phyloP scores from a whole-genome alignment of 1,140 invertebrate genomes.

The Drosophila simulans region DNA sequence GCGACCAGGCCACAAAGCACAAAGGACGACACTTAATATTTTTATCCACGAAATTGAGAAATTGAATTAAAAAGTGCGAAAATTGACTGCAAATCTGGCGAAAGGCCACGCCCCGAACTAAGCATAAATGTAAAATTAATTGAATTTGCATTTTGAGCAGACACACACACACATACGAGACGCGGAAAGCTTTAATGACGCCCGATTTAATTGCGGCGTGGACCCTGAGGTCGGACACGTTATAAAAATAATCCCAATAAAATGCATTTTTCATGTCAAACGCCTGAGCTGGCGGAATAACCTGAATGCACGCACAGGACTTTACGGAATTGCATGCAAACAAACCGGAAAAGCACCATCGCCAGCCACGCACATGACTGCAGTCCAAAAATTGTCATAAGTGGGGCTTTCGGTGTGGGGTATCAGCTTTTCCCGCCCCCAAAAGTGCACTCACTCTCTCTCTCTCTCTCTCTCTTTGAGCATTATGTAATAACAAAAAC shows the following conservation, averaged over 20 bases:
- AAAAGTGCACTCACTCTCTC: conserved; percentile 13
- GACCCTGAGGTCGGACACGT: conserved; percentile 37
- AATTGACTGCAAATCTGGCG: conserved; percentile 52
- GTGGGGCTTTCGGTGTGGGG: not conserved
- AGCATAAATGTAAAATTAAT: conserved; percentile 79
- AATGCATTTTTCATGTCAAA: conserved; percentile 84
- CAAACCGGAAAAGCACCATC: conserved; percentile 55
- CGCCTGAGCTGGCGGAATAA: conserved; percentile 80
- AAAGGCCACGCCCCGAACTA: conserved; percentile 36
- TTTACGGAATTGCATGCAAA: conserved; percentile 80
- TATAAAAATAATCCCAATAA: conserved; percentile 84
- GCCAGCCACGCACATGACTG: conserved; percentile 35
- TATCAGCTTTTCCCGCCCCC: not conserved
- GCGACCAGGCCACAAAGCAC: conserved; percentile 56
- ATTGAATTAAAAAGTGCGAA: conserved; percentile 81
- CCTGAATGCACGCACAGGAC: conserved; percentile 81
- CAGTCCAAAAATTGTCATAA: conserved; percentile 30
- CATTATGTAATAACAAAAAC: conserved; percentile 69
- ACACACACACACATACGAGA: not conserved
- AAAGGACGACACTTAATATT: conserved; percentile 53
- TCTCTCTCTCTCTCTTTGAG: conserved; percentile 10
- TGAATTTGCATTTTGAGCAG: conserved; percentile 70
- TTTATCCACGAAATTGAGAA: conserved; percentile 54
- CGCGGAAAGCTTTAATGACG: conserved; percentile 40
- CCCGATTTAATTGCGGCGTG: conserved; percentile 51